Base-by-base conservation (phyloP, 2,113 vertebrate species). In the Siphamia tubifer region DNA sequence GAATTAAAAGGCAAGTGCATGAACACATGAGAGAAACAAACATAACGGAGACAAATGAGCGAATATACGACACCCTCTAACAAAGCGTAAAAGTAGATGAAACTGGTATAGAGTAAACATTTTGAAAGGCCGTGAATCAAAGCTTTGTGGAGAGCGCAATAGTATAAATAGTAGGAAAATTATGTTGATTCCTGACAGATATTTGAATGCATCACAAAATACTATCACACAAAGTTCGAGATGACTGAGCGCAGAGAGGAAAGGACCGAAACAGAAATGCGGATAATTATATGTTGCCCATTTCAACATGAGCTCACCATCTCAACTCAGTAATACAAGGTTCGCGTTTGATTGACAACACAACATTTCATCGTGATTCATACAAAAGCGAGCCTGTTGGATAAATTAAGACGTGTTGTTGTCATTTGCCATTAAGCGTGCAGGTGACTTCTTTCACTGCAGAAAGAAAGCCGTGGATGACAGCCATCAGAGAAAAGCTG, bases 401-500 rank as follows among this genome's bases (percentile, higher is more conserved):
- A 7, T 21, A 6, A 61, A 55, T 67, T 5, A 66, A 24, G 20
- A 43, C 3, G 25, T 25, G 1, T 23, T 15, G 32, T 56, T 43
- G 30, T 47, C 39, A 38, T 11, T 1, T 23, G 45, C 25, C 35
- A 60, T 21, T 34, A 0, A 43, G 57, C n/a, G n/a, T 20, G 40
- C 31, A 57, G 45, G 76, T 69, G 63, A 82, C 31, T 67, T 71
- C 28, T 63, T 66, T 13, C 51, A 48, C 38, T 7, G 27, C 24
- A 40, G 25, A 56, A 32, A 72, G n/a, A 43, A 43, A 66, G 28
- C 24, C 6, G 17, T 12, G 43, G 53, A 74, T 78, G 67, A 60
- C 49, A 68, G 68, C 43, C 45, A 60, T 70, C 39, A 56, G 39
- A 65, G 54, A 54, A 43, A 61, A 79, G 77, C 76, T 71, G 67